Evolutionary conservation across 2,113 vertebrate species (phyloP).

Genomic region (Pseudopipra pipra): DNA sequence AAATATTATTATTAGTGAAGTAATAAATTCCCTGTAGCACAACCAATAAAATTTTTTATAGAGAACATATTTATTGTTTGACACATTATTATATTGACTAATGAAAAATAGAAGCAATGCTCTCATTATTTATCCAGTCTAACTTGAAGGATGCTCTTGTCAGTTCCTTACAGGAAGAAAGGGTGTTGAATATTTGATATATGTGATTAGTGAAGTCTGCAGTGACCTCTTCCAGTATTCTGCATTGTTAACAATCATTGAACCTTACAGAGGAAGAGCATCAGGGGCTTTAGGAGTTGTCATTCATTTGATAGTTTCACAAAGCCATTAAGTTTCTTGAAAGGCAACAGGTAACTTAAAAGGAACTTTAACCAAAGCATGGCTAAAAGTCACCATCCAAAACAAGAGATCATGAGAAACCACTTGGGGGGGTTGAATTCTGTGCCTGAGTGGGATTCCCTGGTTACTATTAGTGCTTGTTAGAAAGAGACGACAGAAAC

Average conservation of each 20-base stretch:
- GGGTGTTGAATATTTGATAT: constrained; percentile 16
- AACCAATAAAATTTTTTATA: neutral
- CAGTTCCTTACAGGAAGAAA: constrained; percentile 4
- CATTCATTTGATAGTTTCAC: neutral
- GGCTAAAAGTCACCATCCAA: neutral
- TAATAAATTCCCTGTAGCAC: neutral
- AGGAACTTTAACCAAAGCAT: neutral
- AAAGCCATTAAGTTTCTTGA: neutral
- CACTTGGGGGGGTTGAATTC: neutral
- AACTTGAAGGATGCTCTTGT: neutral
- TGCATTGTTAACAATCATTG: neutral
- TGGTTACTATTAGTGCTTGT: neutral
- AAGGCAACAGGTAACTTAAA: neutral
- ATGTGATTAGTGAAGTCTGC: neutral
- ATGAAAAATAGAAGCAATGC: neutral
- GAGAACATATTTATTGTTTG: neutral
- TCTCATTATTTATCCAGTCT: constrained; percentile 9
- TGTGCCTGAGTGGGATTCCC: neutral
- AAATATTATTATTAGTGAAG: neutral
- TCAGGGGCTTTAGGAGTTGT: neutral
- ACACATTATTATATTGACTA: constrained; percentile 2
- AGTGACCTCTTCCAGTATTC: neutral
- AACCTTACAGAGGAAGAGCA: neutral
- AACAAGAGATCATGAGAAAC: neutral
- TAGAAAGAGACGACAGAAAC: neutral